Conservation (phyloP, 2,888 invertebrate genomes). For the Halictus ligatus region DNA sequence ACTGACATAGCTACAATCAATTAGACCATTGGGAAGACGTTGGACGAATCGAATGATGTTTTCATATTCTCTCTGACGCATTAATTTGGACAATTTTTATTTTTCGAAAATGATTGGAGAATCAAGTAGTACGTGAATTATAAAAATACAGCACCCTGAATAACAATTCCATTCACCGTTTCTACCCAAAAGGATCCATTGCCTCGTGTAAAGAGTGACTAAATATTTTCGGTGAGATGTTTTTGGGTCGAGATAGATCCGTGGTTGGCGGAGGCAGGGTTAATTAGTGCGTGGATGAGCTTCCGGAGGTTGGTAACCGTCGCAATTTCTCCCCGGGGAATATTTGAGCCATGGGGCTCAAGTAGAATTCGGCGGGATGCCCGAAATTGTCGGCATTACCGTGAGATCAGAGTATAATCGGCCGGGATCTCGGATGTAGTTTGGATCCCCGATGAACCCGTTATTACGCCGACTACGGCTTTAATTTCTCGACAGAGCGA, state of each 20-base stretch:
- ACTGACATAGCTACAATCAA: too few relatives aligned
- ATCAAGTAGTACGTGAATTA: too few relatives aligned
- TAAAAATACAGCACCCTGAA: too few relatives aligned
- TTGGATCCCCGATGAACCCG: conserved; percentile 34
- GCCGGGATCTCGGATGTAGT: conserved; percentile 30
- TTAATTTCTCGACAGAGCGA: conserved; percentile 23
- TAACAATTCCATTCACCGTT: too few relatives aligned
- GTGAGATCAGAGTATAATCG: conserved; percentile 50
- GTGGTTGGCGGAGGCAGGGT: neutral
- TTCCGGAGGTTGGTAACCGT: neutral
- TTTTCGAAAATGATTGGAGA: too few relatives aligned
- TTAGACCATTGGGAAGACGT: too few relatives aligned
- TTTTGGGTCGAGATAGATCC: neutral
- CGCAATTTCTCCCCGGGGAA: conserved; percentile 47
- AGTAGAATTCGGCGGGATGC: conserved; percentile 38
- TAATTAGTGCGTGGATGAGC: neutral
- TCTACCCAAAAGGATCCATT: too few relatives aligned
- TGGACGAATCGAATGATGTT: too few relatives aligned
- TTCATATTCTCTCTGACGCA: too few relatives aligned
- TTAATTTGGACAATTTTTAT: too few relatives aligned
- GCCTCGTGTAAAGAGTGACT: too few relatives aligned
- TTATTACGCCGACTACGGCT: conserved; percentile 23
- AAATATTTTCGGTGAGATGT: neutral
- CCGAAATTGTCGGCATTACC: conserved; percentile 47
- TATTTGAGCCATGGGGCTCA: conserved; percentile 33